phyloP scores from a whole-genome alignment of 2,888 invertebrate species.

The Keiferia lycopersicella region DNA sequence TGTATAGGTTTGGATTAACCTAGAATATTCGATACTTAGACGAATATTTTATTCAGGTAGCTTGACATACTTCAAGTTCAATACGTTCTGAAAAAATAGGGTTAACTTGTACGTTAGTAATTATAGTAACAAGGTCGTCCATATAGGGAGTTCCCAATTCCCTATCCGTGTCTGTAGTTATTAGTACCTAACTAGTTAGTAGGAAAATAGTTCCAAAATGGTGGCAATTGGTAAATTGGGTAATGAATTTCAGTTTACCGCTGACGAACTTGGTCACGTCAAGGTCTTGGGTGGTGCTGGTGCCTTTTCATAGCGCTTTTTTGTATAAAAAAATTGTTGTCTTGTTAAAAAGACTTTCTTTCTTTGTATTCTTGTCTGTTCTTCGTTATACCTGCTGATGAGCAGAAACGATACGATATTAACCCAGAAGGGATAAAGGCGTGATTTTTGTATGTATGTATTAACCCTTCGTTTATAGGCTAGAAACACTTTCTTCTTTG shows the following conservation, averaged over 20 bases:
- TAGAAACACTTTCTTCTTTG: no score
- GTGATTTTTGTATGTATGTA: no score
- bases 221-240: constrained; percentile 56
- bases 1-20: not conserved
- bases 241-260: constrained; percentile 41
- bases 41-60: not conserved
- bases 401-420: no score
- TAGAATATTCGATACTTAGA: not conserved
- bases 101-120: no score
- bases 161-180: constrained; percentile 37
- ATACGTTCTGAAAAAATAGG: no score
- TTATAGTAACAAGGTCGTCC: not conserved
- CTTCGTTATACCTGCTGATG: no score
- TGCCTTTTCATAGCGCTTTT: not conserved
- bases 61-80: not conserved
- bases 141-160: not conserved
- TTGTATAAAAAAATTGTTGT: not conserved
- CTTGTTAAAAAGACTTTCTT: no score
- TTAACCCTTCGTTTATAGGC: no score
- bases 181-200: no score
- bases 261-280: constrained; percentile 29
- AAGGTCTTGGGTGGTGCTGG: not conserved
- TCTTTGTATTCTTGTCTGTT: no score
- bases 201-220: constrained; percentile 29
- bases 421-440: no score